Percentiles rank a stretch among this genome's conserved stretches.
These are phyloP conservation scores for Pardalotus punctatus DNA, from an alignment of 2,113 vertebrate species.

Conservation along the genomic window DNA sequence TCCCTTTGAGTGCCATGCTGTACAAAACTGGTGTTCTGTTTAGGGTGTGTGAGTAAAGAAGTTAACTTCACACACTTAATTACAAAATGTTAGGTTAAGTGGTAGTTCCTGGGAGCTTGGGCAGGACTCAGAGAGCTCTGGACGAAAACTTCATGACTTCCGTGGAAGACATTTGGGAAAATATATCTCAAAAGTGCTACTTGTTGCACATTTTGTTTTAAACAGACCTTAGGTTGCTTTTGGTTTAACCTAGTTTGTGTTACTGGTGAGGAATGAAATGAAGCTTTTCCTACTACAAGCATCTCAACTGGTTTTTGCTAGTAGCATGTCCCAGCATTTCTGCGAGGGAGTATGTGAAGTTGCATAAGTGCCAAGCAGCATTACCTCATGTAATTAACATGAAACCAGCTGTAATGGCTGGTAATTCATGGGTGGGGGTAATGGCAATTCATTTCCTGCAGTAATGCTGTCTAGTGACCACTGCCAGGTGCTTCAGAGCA, in stretches of 20 bases:
- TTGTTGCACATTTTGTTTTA: neutral
- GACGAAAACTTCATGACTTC: neutral
- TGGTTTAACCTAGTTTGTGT: neutral
- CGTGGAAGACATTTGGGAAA: neutral
- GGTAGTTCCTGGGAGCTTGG: neutral
- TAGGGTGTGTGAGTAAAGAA: neutral
- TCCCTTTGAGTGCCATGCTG: neutral
- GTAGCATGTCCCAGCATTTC: neutral
- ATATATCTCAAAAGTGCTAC: neutral
- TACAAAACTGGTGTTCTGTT: neutral
- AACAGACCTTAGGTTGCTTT: neutral
- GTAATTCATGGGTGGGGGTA: neutral
- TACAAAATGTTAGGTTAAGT: neutral
- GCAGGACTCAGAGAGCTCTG: neutral
- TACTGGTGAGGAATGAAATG: neutral
- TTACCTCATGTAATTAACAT: neutral
- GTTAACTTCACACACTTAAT: neutral
- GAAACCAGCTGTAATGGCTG: neutral
- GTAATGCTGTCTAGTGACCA: neutral
- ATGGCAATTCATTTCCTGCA: conserved; percentile 1
- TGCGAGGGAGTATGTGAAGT: neutral
- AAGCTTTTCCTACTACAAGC: neutral
- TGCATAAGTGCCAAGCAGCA: neutral
- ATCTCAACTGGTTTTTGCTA: neutral
- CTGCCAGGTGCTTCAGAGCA: neutral